Conservation (phyloP, 2,113 vertebrate genomes). For the Aphyosemion australe region DNA sequence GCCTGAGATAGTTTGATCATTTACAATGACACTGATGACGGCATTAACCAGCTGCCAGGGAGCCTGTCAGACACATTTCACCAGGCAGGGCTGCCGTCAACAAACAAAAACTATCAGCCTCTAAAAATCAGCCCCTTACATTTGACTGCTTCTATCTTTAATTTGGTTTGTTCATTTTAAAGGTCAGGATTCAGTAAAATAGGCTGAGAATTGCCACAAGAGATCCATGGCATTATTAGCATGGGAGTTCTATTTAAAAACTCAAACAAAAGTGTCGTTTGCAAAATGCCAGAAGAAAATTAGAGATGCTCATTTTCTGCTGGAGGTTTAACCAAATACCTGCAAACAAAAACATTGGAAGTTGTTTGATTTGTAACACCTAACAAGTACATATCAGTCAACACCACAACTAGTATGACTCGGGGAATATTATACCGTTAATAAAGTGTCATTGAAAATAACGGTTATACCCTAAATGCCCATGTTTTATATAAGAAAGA, state of each 20-base stretch:
- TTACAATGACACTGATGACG: slow-evolving; percentile 73
- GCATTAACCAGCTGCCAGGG: slow-evolving; percentile 69
- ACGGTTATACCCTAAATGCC: too few species aligned
- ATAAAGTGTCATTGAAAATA: too few species aligned
- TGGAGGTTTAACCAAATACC: slow-evolving; percentile 17
- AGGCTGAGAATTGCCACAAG: slow-evolving; percentile 17
- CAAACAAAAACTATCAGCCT: not conserved
- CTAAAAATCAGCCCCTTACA: slow-evolving; percentile 10
- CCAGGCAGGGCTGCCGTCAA: slow-evolving; percentile 6
- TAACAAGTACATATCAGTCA: slow-evolving; percentile 8
- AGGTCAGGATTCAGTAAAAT: slow-evolving; percentile 39
- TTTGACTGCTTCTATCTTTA: slow-evolving; percentile 10
- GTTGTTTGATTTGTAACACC: slow-evolving; percentile 19
- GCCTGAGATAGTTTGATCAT: slow-evolving; percentile 58
- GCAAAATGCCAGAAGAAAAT: slow-evolving; percentile 42
- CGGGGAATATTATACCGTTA: too few species aligned
- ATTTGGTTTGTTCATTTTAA: slow-evolving; percentile 40
- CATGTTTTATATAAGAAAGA: too few species aligned
- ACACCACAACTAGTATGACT: too few species aligned
- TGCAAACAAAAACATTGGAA: slow-evolving; percentile 12
- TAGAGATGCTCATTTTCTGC: slow-evolving; percentile 2
- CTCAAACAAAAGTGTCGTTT: slow-evolving; percentile 42
- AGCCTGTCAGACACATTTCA: slow-evolving; percentile 60
- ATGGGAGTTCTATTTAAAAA: slow-evolving; percentile 11
- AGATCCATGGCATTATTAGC: slow-evolving; percentile 37